phyloP scores from a whole-genome alignment of 2,113 vertebrate genomes.

The Rhagologus leucostigma region DNA sequence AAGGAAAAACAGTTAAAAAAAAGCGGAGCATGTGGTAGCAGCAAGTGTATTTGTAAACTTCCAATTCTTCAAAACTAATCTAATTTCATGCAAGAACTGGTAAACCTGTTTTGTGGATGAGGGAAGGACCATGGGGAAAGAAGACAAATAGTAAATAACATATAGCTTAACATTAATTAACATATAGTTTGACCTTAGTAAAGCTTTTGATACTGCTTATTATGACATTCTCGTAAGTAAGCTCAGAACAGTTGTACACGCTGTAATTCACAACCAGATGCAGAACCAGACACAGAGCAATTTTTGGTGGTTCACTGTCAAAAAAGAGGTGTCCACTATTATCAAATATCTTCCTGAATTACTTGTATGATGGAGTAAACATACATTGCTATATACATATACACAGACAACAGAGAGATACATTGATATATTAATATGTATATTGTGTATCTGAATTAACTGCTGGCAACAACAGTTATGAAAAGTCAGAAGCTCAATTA shows the following conservation, averaged over 20 bases:
- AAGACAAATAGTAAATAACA: background rate
- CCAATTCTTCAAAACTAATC: background rate
- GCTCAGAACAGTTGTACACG: background rate
- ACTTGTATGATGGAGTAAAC: background rate
- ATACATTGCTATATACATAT: background rate
- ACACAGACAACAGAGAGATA: background rate
- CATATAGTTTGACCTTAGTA: background rate
- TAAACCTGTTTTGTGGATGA: background rate
- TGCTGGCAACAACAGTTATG: background rate
- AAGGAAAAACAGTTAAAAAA: background rate
- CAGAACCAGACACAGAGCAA: background rate
- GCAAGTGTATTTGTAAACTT: background rate
- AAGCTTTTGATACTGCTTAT: background rate
- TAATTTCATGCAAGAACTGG: background rate
- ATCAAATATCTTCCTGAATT: background rate
- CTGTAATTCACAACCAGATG: background rate
- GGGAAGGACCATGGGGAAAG: background rate
- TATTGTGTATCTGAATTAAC: background rate
- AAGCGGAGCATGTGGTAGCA: background rate
- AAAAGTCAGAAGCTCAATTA: background rate
- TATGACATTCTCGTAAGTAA: background rate
- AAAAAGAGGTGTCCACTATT: background rate
- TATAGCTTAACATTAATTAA: background rate
- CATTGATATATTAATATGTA: background rate
- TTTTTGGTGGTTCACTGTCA: background rate